Conservation (phyloP, 2,888 invertebrate genomes). For the Acanthococcus lagerstroemiae region DNA sequence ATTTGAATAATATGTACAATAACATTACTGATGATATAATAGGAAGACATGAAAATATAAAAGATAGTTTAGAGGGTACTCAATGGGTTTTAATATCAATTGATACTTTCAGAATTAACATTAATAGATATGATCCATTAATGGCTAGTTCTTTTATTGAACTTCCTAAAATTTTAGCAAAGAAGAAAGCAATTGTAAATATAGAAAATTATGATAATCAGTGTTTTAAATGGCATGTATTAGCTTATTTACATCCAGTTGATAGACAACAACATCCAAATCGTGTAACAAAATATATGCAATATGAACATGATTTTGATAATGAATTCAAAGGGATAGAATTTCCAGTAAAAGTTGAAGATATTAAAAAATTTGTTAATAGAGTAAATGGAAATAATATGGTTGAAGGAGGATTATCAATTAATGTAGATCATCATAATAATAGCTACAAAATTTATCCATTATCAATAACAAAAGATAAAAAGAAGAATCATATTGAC, state of each 20-base stretch:
- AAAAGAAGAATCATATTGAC: slow-evolving; percentile 11
- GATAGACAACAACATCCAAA: not conserved
- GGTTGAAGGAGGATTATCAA: slow-evolving; percentile 12
- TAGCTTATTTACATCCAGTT: not conserved
- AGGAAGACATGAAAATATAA: slow-evolving; percentile 6
- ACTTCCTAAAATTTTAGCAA: slow-evolving; percentile 5
- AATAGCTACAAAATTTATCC: slow-evolving; percentile 1
- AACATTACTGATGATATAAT: slow-evolving; percentile 3
- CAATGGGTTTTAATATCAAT: slow-evolving; percentile 5
- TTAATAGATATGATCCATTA: slow-evolving; percentile 3
- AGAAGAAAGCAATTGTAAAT: slow-evolving; percentile 2
- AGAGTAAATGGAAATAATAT: not conserved
- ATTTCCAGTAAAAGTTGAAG: slow-evolving; percentile 3
- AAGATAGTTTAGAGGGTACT: not conserved
- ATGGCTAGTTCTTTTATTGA: not conserved
- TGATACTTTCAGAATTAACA: not conserved
- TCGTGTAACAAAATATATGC: not conserved
- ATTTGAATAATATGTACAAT: not conserved
- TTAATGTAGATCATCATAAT: slow-evolving; percentile 7
- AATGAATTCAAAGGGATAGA: slow-evolving; percentile 1
- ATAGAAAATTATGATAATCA: slow-evolving; percentile 4
- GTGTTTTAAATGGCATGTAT: slow-evolving; percentile 1
- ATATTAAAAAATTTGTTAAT: slow-evolving; percentile 15
- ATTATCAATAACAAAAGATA: slow-evolving; percentile 11
- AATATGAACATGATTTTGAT: slow-evolving; percentile 1